Evolutionary conservation across 2,888 invertebrate species (phyloP).

Genomic region (Xanthia icteritia): DNA sequence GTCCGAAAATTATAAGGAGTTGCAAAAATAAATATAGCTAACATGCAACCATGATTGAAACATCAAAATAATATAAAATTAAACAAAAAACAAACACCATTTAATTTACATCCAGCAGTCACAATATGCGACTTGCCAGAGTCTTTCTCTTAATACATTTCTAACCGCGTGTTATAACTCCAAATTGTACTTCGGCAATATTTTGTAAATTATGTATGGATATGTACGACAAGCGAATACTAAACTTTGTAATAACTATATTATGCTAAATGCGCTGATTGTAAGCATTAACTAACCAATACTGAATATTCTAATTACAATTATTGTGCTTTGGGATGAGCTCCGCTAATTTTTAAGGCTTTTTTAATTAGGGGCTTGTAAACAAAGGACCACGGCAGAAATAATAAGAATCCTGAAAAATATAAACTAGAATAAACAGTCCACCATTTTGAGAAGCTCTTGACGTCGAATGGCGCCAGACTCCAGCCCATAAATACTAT

Average conservation of each 20-base stretch:
- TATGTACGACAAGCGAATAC: conserved; percentile 53
- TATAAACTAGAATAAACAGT: conserved; percentile 91
- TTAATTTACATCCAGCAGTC: background rate
- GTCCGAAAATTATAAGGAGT: background rate
- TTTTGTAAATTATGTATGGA: conserved; percentile 36
- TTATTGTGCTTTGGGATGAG: conserved; percentile 50
- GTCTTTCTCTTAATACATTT: background rate
- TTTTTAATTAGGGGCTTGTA: conserved; percentile 85
- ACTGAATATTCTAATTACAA: conserved; percentile 22
- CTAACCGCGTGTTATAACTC: conserved; percentile 9
- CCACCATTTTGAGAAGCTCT: conserved; percentile 93
- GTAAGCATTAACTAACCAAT: conserved; percentile 37
- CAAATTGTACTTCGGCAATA: conserved; percentile 53
- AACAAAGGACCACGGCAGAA: conserved; percentile 92
- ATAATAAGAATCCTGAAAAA: conserved; percentile 93
- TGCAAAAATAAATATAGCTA: conserved; percentile 13
- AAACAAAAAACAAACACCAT: conserved; percentile 13
- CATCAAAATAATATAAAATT: conserved; percentile 21
- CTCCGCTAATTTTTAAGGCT: conserved; percentile 45
- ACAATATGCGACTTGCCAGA: conserved; percentile 31
- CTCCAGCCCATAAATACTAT: conserved; percentile 96
- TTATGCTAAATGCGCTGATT: conserved; percentile 44
- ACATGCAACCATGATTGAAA: conserved; percentile 40
- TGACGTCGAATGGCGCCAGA: conserved; percentile 93
- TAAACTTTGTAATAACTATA: conserved; percentile 30